Percentiles rank a stretch among this genome's conserved stretches.
phyloP scores from a whole-genome alignment of 2,113 vertebrate genomes.

The Microcebus griseorufus region DNA sequence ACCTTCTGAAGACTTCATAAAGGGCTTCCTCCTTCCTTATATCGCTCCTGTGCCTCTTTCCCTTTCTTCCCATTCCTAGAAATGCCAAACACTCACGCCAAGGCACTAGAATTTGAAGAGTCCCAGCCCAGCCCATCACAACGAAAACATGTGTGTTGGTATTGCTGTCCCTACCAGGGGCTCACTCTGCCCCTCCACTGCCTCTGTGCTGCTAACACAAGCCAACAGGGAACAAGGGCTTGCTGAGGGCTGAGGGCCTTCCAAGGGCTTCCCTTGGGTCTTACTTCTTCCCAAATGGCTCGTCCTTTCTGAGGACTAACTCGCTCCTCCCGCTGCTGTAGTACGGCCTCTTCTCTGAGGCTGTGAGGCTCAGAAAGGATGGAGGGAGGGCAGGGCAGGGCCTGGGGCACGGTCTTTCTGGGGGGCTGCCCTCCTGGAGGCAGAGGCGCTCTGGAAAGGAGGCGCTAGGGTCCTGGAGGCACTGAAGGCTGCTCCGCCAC shows the following conservation, averaged over 20 bases:
- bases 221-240: not conserved
- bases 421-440: not conserved
- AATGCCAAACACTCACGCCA: not conserved
- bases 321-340: not conserved
- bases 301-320: not conserved
- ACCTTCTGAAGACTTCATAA: not conserved
- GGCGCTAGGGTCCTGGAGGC: not conserved
- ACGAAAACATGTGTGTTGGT: not conserved
- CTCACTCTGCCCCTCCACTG: not conserved
- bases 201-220: conserved; percentile 21
- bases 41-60: not conserved
- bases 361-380: not conserved
- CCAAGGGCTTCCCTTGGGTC: not conserved
- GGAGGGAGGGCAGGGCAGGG: not conserved
- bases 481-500: not conserved
- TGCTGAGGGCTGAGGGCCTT: not conserved
- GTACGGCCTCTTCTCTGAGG: not conserved
- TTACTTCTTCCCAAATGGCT: not conserved
- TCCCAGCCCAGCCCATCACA: not conserved
- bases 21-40: not conserved
- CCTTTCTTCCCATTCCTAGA: not conserved
- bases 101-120: not conserved
- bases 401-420: not conserved
- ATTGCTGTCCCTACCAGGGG: not conserved
- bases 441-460: no score